phyloP scores from a whole-genome alignment of 1,140 invertebrate species.

The Brachionus calyciflorus region DNA sequence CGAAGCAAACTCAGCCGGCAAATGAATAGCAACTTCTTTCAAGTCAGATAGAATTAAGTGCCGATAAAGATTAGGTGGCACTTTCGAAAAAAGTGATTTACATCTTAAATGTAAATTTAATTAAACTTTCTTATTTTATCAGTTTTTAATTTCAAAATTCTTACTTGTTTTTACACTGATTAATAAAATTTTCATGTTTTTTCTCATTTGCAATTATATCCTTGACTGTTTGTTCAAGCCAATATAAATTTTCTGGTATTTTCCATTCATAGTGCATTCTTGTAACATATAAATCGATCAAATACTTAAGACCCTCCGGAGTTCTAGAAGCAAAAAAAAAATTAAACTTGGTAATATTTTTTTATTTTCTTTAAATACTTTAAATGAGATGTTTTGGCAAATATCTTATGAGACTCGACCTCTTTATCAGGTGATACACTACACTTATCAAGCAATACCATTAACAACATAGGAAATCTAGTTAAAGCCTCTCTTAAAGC shows the following conservation, averaged over 20 bases:
- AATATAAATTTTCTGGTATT: constrained; percentile 70
- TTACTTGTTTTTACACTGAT: constrained; percentile 67
- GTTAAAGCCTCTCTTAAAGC: constrained; percentile 74
- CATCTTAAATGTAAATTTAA: constrained; percentile 56
- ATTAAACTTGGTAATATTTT: constrained; percentile 17
- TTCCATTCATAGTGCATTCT: constrained; percentile 76
- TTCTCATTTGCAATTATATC: constrained; percentile 68
- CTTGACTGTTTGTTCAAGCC: constrained; percentile 73
- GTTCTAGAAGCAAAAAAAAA: constrained; percentile 65
- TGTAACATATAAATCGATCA: constrained; percentile 72
- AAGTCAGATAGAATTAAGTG: constrained; percentile 78
- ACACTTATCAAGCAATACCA: constrained; percentile 74
- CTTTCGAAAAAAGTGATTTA: constrained; percentile 66
- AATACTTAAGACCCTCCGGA: constrained; percentile 68
- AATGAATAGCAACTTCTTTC: constrained; percentile 67
- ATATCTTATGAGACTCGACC: constrained; percentile 64
- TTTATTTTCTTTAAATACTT: background rate
- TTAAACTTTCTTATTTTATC: background rate
- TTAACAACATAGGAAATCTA: constrained; percentile 76
- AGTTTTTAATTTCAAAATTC: background rate
- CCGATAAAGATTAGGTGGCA: constrained; percentile 72
- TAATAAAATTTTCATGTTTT: constrained; percentile 62
- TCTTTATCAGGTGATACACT: constrained; percentile 69
- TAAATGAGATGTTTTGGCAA: constrained; percentile 50
- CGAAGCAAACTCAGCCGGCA: constrained; percentile 60